Evolutionary conservation across 2,113 vertebrate species (phyloP).

Genomic region (Monarcha castaneiventris): DNA sequence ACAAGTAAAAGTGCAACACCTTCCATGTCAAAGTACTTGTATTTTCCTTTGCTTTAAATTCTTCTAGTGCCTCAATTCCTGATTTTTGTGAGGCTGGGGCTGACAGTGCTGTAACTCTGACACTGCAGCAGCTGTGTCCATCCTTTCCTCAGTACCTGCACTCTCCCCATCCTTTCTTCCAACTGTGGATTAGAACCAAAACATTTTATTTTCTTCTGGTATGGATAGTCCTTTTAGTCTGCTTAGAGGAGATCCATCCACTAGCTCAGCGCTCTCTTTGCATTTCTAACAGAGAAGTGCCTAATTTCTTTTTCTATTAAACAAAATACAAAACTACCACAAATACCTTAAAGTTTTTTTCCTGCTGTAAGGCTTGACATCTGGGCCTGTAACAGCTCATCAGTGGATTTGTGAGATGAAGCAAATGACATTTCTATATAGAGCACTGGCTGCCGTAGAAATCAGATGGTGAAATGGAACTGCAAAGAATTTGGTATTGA

Average conservation of each 20-base stretch:
- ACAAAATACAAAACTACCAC: background rate
- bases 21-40: background rate
- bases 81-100: background rate
- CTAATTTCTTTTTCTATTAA: background rate
- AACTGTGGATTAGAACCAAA: background rate
- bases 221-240: background rate
- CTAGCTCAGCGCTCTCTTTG: background rate
- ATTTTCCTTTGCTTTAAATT: background rate
- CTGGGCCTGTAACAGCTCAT: slow-evolving; percentile 59
- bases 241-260: background rate
- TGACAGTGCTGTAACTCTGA: background rate
- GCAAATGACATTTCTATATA: slow-evolving; percentile 49
- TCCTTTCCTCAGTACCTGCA: background rate
- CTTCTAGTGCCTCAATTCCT: background rate
- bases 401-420: slow-evolving; percentile 53
- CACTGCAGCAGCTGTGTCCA: background rate
- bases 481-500: slow-evolving; percentile 43
- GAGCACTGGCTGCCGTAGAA: slow-evolving; percentile 29
- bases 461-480: slow-evolving; percentile 51
- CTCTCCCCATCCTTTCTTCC: background rate
- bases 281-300: background rate
- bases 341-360: background rate
- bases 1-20: background rate
- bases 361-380: slow-evolving; percentile 34
- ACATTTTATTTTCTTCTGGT: background rate